These are phyloP conservation scores for Tortricodes alternella DNA, from an alignment of 2,888 invertebrate species.

Conservation along the genomic window DNA sequence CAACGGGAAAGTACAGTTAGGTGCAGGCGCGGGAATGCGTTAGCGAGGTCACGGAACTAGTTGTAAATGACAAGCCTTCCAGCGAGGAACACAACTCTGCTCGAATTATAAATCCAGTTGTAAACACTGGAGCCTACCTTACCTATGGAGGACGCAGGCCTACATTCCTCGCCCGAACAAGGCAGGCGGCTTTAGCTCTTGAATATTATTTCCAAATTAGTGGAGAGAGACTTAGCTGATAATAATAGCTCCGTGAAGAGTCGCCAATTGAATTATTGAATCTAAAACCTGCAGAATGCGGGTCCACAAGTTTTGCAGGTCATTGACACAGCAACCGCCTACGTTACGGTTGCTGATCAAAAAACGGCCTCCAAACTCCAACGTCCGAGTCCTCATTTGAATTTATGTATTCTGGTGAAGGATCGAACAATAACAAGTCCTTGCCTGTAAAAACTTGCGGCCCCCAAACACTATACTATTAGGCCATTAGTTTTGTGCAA, in stretches of 20 bases:
- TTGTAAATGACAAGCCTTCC: slow-evolving; percentile 80
- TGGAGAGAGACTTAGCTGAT: background rate
- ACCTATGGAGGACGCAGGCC: slow-evolving; percentile 24
- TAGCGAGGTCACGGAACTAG: slow-evolving; percentile 83
- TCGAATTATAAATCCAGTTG: slow-evolving; percentile 50
- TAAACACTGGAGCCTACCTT: slow-evolving; percentile 44
- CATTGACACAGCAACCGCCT: slow-evolving; percentile 79
- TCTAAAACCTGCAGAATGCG: slow-evolving; percentile 72
- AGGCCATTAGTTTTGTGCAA: slow-evolving; percentile 61
- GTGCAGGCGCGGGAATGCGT: slow-evolving; percentile 82
- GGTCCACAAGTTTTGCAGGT: slow-evolving; percentile 79
- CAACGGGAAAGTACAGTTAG: slow-evolving; percentile 83
- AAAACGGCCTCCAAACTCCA: slow-evolving; percentile 45
- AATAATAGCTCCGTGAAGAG: slow-evolving; percentile 16
- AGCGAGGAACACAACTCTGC: slow-evolving; percentile 68
- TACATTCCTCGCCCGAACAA: slow-evolving; percentile 19
- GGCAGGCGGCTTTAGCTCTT: background rate
- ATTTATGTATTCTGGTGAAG: slow-evolving; percentile 24
- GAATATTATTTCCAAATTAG: slow-evolving; percentile 20
- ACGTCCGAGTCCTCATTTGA: slow-evolving; percentile 23
- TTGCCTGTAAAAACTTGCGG: slow-evolving; percentile 19
- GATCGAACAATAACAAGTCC: slow-evolving; percentile 13
- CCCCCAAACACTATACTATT: slow-evolving; percentile 40
- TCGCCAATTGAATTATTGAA: slow-evolving; percentile 47
- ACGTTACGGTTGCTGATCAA: slow-evolving; percentile 65